A percentile compares a stretch with the other conserved stretches of the same genome.
Conservation (phyloP, 2,113 vertebrate species). For the Atrichornis clamosus region DNA sequence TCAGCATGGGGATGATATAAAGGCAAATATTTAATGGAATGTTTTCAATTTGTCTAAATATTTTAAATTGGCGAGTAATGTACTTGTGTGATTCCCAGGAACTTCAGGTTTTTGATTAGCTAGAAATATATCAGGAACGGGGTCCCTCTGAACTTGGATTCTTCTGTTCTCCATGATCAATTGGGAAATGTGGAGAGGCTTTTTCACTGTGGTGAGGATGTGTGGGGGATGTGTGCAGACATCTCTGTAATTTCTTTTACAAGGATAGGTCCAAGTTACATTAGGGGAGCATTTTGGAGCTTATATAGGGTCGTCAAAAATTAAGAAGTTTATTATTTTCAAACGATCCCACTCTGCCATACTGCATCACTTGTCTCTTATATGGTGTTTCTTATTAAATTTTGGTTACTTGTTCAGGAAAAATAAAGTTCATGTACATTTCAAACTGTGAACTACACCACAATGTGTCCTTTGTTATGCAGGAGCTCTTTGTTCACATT, state of each 20-base stretch:
- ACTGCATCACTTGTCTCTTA: background rate
- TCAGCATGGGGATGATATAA: fast-evolving
- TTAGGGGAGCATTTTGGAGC: background rate
- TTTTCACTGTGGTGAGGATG: background rate
- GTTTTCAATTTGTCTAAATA: background rate
- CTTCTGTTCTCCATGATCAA: background rate
- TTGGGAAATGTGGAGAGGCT: background rate
- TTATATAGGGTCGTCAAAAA: background rate
- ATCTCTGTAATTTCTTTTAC: background rate
- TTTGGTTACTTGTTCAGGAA: background rate
- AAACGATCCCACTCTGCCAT: background rate
- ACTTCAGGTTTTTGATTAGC: background rate
- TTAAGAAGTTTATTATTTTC: background rate
- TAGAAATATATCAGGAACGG: background rate
- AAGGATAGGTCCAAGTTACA: background rate
- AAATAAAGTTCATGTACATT: background rate
- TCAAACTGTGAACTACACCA: background rate
- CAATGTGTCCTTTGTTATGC: background rate
- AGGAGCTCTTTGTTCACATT: background rate
- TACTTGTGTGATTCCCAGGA: background rate
- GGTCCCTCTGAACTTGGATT: background rate
- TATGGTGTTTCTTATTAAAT: background rate
- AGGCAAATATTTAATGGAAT: background rate
- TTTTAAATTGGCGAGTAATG: background rate
- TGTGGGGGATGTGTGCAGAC: background rate